phyloP scores from a whole-genome alignment of 2,888 invertebrate species.

The Frankliniella intonsa region DNA sequence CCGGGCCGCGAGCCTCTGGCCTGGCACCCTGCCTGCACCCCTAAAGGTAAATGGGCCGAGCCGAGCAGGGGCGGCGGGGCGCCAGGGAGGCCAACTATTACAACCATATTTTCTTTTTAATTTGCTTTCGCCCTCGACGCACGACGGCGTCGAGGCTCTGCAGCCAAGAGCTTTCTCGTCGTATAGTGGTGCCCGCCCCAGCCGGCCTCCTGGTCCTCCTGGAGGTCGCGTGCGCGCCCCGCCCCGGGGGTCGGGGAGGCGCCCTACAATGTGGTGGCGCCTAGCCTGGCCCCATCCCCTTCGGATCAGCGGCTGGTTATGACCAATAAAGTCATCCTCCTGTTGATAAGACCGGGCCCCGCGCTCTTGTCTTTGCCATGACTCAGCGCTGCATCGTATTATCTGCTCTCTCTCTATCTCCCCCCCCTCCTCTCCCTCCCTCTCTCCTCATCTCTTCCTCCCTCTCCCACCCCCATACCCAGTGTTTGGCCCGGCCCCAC shows the following conservation, averaged over 20 bases:
- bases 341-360: neutral
- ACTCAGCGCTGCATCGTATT: conserved; percentile 9
- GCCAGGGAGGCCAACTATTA: neutral
- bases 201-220: neutral
- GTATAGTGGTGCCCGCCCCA: no score
- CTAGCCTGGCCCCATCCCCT: neutral
- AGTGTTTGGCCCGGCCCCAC: no score
- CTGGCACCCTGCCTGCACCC: neutral
- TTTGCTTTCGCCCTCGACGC: neutral
- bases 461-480: no score
- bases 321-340: conserved; percentile 12
- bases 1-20: neutral
- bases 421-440: no score
- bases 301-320: neutral
- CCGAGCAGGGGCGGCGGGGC: neutral
- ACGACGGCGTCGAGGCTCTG: neutral
- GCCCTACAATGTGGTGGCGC: neutral
- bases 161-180: neutral
- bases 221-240: neutral
- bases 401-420: neutral
- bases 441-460: no score
- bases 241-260: neutral
- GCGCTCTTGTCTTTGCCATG: neutral
- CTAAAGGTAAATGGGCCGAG: neutral
- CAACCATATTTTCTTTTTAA: conserved; percentile 19